Evolutionary conservation across 1,140 invertebrate species (phyloP).

Genomic region (Drosophila kurseongensis): DNA sequence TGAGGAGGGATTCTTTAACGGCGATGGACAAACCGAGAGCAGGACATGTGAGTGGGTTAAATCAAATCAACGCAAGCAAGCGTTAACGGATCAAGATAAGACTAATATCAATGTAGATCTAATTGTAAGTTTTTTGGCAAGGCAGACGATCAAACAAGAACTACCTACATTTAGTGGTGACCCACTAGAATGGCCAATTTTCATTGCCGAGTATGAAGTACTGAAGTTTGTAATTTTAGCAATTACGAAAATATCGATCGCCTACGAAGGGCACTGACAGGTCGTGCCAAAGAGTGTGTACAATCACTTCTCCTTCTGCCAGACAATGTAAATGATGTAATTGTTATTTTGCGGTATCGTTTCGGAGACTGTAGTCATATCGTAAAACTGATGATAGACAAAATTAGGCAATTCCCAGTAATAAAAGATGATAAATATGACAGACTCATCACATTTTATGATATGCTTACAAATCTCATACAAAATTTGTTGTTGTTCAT

Average conservation of each 20-base stretch:
- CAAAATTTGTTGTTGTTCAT: conserved; percentile 11
- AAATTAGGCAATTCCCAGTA: conserved; percentile 5
- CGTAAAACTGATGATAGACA: conserved; percentile 10
- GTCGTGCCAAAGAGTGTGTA: too few relatives aligned
- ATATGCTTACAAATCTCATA: conserved; percentile 25
- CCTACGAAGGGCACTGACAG: conserved; percentile 8
- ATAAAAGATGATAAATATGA: conserved; percentile 21
- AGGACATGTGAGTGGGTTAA: conserved; percentile 3
- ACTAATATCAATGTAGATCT: not conserved
- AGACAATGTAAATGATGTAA: conserved; percentile 5
- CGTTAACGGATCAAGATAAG: not conserved
- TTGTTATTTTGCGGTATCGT: not conserved
- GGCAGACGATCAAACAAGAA: conserved; percentile 16
- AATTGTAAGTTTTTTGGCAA: conserved; percentile 12
- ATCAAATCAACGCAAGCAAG: not conserved
- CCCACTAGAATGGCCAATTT: conserved; percentile 16
- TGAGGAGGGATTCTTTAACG: not conserved
- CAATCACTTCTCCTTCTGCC: too few relatives aligned
- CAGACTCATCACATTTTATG: conserved; percentile 13
- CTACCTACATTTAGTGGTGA: conserved; percentile 21
- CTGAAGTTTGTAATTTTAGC: conserved; percentile 1
- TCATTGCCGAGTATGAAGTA: conserved; percentile 8
- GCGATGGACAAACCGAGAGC: not conserved
- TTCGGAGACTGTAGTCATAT: conserved; percentile 1
- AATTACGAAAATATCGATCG: conserved; percentile 21